Evolutionary conservation across 2,797 vertebrate species (phyloP).

Genomic region (Pelodytes ibericus): DNA sequence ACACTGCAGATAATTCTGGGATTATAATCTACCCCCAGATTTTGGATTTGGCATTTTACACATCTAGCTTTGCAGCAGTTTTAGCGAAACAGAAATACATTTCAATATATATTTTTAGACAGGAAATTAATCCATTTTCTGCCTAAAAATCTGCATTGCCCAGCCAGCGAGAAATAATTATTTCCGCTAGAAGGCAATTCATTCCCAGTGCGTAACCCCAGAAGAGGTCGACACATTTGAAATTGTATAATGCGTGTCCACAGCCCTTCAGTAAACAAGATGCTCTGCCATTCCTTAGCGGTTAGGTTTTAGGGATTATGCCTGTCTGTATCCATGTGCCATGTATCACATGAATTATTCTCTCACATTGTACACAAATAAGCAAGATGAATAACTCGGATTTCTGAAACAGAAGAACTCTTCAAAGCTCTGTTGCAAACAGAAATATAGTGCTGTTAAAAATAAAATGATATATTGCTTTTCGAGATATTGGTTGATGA

Average conservation of each 20-base stretch:
- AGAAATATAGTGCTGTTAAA: too few relatives aligned
- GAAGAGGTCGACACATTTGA: neutral
- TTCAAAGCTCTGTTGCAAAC: too few relatives aligned
- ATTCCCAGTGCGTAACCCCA: conserved; percentile 23
- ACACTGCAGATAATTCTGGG: too few relatives aligned
- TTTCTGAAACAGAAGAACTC: too few relatives aligned
- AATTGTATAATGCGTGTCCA: neutral
- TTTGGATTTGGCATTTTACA: too few relatives aligned
- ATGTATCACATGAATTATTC: too few relatives aligned
- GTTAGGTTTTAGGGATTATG: neutral
- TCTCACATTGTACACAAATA: too few relatives aligned
- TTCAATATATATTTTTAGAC: conserved; percentile 28
- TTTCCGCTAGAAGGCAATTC: conserved; percentile 17
- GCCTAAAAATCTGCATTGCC: neutral
- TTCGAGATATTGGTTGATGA: too few relatives aligned
- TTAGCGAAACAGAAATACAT: neutral
- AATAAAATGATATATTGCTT: too few relatives aligned
- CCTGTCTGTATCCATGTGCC: too few relatives aligned
- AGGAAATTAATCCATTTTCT: conserved; percentile 13
- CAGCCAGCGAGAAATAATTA: conserved; percentile 10
- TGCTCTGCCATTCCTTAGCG: neutral
- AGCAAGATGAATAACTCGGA: neutral
- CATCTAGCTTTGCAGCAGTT: neutral
- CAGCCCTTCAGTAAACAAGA: neutral
- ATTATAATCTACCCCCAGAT: too few relatives aligned